Conservation (phyloP, 2,113 vertebrate genomes). For the Echinops telfairi region DNA sequence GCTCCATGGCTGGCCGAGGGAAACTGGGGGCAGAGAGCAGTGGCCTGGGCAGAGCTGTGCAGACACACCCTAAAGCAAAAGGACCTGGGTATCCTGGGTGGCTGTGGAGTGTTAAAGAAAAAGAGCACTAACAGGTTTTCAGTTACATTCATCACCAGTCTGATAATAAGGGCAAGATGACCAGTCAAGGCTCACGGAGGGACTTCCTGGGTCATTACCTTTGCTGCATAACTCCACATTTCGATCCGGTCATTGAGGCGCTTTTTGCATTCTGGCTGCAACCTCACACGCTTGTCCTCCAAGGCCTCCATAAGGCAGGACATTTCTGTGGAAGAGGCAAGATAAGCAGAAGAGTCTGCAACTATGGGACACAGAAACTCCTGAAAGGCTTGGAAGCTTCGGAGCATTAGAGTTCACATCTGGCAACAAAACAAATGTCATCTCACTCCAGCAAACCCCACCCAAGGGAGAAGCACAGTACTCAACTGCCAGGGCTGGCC, state of each 20-base stretch:
- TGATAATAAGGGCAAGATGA: background rate
- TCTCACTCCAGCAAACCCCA: background rate
- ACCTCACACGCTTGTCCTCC: conserved; percentile 96
- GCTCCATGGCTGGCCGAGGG: background rate
- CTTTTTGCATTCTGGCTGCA: conserved; percentile 99
- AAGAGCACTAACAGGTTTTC: background rate
- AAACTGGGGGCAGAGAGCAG: background rate
- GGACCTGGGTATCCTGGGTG: background rate
- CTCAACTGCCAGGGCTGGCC: background rate
- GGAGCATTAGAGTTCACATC: background rate
- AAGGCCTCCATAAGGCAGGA: conserved; percentile 98
- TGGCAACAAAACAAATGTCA: background rate
- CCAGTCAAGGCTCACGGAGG: background rate
- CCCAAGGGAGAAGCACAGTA: background rate
- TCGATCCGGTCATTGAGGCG: conserved; percentile 98
- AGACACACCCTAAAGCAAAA: background rate
- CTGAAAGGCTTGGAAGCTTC: background rate
- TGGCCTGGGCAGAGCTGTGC: background rate
- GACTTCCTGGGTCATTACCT: conserved; percentile 86
- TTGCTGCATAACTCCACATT: conserved; percentile 99
- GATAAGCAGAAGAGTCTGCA: background rate
- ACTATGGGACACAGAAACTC: background rate
- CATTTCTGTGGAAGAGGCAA: conserved; percentile 91
- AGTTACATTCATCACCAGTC: background rate
- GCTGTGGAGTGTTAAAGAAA: background rate